Base-by-base conservation (phyloP, 2,888 invertebrate genomes). In the Melikaiella ostensackeni region DNA sequence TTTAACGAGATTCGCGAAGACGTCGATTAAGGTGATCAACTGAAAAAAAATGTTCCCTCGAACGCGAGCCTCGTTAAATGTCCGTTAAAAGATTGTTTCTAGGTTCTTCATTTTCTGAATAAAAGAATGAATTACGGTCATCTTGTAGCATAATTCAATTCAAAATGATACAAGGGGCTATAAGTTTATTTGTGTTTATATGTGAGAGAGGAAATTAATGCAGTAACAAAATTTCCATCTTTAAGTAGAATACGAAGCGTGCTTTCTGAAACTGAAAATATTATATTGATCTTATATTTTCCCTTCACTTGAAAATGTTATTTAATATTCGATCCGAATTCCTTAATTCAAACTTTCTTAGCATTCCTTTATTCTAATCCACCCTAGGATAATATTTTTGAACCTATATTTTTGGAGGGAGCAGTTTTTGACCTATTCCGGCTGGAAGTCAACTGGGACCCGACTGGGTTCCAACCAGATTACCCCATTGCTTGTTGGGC, bases 1-100 rank as follows among this genome's bases (percentile, higher is more conserved):
- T 78, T 59, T 50, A 66, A 66, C 46, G 66, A 66, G 66, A 66
- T 50, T 30, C 66, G 42, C 66, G 46, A 66, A 66, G 66, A 66
- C 64, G 42, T 66, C 42, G 42, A 66, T 46, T 66, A 46, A 66
- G 46, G 30, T 66, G 66, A 66, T 66, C 66, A 66, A 66, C 46
- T 50, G 46, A 30, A 50, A 66, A 66, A 64, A 66, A 42, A 46
- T 46, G 50, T 46, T 46, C 3, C 66, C 46, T 46, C n/a, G 19
- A 66, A 66, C 66, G 19, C 8, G n/a, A 27, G 30, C 13, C 42
- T 66, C 46, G 27, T 66, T 66, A 66, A 46, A 46, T 30, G 66
- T 30, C 24, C 46, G 46, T 46, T 50, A 50, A 66, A 66, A 66
- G n/a, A 66, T 46, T 66, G 46, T 66, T 66, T 46, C n/a, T 50